A percentile compares a stretch with the other conserved stretches of the same genome.
Conservation (phyloP, 1,140 invertebrate genomes). For the Helicoverpa zea region DNA sequence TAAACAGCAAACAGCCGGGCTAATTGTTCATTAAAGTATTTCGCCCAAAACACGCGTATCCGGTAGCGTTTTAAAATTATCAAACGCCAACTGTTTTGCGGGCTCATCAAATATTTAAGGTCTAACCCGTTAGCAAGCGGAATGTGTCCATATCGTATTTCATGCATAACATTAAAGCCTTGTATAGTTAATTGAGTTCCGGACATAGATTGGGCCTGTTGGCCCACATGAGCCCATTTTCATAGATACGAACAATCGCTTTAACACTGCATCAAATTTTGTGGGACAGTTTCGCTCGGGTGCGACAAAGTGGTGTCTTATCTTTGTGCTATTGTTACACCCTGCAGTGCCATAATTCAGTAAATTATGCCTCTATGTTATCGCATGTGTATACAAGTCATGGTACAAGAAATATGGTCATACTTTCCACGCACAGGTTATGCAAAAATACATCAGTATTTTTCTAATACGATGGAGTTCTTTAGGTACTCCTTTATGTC, state of each 20-base stretch:
- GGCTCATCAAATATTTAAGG: slow-evolving; percentile 32
- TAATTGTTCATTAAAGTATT: slow-evolving; percentile 36
- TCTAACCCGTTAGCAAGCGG: not conserved
- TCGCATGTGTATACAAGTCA: too few relatives aligned
- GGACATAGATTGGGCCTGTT: slow-evolving; percentile 4
- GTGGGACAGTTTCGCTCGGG: not conserved
- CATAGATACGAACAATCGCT: not conserved
- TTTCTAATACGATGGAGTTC: too few relatives aligned
- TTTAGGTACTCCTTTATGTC: too few relatives aligned
- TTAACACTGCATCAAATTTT: not conserved
- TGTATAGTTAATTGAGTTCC: slow-evolving; percentile 2
- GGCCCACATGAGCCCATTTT: not conserved
- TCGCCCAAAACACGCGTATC: slow-evolving; percentile 8
- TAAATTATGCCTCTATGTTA: not conserved
- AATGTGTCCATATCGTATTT: slow-evolving; percentile 14
- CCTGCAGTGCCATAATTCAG: not conserved
- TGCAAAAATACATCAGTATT: too few relatives aligned
- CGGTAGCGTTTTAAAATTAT: slow-evolving; percentile 19
- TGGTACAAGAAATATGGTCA: too few relatives aligned
- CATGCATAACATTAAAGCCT: slow-evolving; percentile 1
- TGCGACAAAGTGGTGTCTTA: not conserved
- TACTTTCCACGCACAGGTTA: too few relatives aligned
- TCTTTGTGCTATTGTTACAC: not conserved
- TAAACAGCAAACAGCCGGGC: not conserved
- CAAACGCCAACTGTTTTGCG: not conserved